A percentile compares a stretch with the other conserved stretches of the same genome.
Conservation (phyloP, 2,888 invertebrate species). For the Trichopoda pennipes region DNA sequence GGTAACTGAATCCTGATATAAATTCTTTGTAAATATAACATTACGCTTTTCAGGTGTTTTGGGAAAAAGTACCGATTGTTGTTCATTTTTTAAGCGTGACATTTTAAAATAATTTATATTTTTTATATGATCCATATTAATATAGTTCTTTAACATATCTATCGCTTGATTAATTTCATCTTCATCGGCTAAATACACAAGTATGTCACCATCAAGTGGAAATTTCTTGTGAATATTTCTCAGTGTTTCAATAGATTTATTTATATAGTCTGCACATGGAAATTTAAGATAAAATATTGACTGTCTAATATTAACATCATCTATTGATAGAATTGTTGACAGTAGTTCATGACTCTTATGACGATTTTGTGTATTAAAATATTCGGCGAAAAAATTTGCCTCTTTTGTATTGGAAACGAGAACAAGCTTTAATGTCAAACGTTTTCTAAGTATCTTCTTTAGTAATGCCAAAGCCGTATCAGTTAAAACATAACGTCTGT, state of each 20-base stretch:
- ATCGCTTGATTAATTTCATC: conserved; percentile 94
- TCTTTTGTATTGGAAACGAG: conserved; percentile 98
- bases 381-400: conserved; percentile 90
- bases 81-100: conserved; percentile 85
- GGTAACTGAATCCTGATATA: conserved; percentile 98
- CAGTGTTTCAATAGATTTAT: conserved; percentile 91
- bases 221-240: conserved; percentile 93
- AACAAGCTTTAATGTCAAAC: conserved; percentile 90
- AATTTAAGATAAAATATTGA: conserved; percentile 91
- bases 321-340: conserved; percentile 91
- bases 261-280: conserved; percentile 94
- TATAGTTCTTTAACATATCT: conserved; percentile 83
- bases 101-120: conserved; percentile 91
- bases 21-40: conserved; percentile 96
- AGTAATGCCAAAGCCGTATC: conserved; percentile 96
- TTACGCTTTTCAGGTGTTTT: conserved; percentile 89
- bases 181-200: conserved; percentile 95
- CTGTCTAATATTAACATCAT: conserved; percentile 93
- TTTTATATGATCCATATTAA: conserved; percentile 82
- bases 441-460: conserved; percentile 93
- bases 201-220: conserved; percentile 89
- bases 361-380: conserved; percentile 84
- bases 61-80: conserved; percentile 90
- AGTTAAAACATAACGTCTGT: conserved; percentile 95
- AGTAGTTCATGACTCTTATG: conserved; percentile 82